phyloP scores from a whole-genome alignment of 1,140 invertebrate species.

The Papilio polyxenes region DNA sequence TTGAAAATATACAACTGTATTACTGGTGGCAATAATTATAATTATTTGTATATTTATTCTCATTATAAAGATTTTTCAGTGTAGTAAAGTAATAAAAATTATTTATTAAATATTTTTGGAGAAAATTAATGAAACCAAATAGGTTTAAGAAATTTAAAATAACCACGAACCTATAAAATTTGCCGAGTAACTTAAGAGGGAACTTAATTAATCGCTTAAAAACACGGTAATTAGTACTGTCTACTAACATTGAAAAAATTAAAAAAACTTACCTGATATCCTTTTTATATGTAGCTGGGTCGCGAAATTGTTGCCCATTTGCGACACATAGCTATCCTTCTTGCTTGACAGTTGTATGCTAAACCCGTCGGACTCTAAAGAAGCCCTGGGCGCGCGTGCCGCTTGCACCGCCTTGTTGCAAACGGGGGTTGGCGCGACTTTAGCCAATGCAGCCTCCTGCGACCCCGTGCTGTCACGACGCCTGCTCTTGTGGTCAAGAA shows the following conservation, averaged over 20 bases:
- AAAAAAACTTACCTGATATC: constrained; percentile 73
- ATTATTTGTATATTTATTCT: background rate
- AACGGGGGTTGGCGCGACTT: constrained; percentile 67
- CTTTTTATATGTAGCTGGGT: constrained; percentile 79
- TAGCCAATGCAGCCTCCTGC: constrained; percentile 70
- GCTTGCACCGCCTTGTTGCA: constrained; percentile 74
- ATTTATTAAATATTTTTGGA: no score
- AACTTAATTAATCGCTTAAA: no score
- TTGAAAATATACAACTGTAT: background rate
- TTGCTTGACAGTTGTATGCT: constrained; percentile 76
- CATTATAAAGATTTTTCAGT: no score
- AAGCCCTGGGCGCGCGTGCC: constrained; percentile 69
- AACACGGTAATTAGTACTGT: no score
- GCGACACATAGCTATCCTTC: constrained; percentile 77
- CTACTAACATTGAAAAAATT: background rate
- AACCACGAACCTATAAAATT: no score
- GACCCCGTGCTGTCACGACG: constrained; percentile 76
- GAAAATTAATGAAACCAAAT: no score
- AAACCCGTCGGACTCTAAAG: constrained; percentile 75
- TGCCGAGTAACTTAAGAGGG: no score
- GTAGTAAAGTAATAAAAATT: no score
- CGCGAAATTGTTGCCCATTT: constrained; percentile 80
- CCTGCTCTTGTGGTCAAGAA: constrained; percentile 77
- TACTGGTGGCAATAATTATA: background rate
- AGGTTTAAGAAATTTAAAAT: no score